Base-by-base conservation (phyloP, 2,113 vertebrate genomes). In the Danio rerio region DNA sequence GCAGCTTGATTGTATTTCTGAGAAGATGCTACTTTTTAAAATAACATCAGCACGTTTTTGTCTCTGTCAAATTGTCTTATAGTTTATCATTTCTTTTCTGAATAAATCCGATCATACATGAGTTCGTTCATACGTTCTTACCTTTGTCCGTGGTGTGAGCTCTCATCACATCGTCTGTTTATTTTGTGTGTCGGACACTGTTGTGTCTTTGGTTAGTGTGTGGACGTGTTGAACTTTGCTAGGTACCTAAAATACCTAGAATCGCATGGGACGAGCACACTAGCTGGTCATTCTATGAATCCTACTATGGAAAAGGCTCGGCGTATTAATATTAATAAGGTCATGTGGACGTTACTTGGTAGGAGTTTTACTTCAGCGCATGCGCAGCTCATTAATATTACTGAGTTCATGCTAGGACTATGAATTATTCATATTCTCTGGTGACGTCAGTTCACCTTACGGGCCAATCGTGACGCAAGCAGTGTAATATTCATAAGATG, bases 221-320 rank as follows among this genome's bases (percentile, higher is more conserved):
- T 21, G 13, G 20, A 21, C 69, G 82, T 63, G 75, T 72, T 77
- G 12, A 75, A 10, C 45, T 62, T 77, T 62, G 45, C 11, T 52
- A 31, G 31, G 31, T 42, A 21, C 20, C 18, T 43, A 43, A 61
- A 15, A 10, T 11, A 16, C 42, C 16, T 9, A 43, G 72, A 59
- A 10, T 20, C 16, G 7, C 72, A 59, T 3, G 18, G 49, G 15
- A 65, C 59, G 9, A 7, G 18, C 18, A 40, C 45, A 20, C 20
- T 9, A 5, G 20, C 45, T 16, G 11, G 45, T 16, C 5, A 3
- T 8, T 62, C 7, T 9, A 21, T 40, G 5, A 42, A 55, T 13
- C 9, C 21, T 53, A 78, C 76, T 78, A 78, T 20, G 49, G 9
- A 21, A 18, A 66, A 13, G 61, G 9, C 9, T 0, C 9, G 0